A percentile compares a stretch with the other conserved stretches of the same genome.
Evolutionary conservation across 2,113 vertebrate species (phyloP).

Genomic region (Grammomys dolichurus): DNA sequence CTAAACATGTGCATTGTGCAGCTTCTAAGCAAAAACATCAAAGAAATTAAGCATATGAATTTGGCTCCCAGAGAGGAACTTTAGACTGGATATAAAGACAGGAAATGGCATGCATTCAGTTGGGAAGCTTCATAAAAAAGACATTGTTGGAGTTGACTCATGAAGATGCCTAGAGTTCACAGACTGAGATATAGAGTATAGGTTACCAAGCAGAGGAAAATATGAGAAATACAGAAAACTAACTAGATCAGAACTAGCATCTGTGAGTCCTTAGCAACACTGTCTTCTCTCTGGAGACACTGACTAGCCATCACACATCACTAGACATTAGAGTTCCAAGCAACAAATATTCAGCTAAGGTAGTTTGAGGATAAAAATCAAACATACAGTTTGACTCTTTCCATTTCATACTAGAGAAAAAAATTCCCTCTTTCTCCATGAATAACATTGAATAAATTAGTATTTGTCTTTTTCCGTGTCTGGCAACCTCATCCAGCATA

Average conservation of each 20-base stretch:
- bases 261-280: background rate
- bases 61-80: background rate
- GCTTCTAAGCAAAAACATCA: background rate
- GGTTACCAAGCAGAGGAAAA: background rate
- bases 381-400: constrained; percentile 49
- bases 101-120: background rate
- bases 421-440: background rate
- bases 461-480: constrained; percentile 64
- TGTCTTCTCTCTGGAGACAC: background rate
- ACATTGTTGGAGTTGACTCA: background rate
- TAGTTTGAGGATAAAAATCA: constrained; percentile 21
- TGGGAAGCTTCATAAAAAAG: background rate
- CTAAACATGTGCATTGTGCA: background rate
- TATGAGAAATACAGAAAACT: constrained; percentile 13
- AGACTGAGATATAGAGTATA: background rate
- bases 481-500: constrained; percentile 65
- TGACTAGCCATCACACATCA: background rate
- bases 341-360: background rate
- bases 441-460: constrained; percentile 69
- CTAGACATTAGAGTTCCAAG: constrained; percentile 30
- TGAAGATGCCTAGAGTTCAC: background rate
- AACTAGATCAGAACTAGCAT: background rate
- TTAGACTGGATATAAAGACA: background rate
- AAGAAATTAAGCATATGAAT: background rate
- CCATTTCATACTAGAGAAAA: constrained; percentile 34